Base-by-base conservation (phyloP, 2,113 vertebrate species). In the Genyomyrus donnyi region DNA sequence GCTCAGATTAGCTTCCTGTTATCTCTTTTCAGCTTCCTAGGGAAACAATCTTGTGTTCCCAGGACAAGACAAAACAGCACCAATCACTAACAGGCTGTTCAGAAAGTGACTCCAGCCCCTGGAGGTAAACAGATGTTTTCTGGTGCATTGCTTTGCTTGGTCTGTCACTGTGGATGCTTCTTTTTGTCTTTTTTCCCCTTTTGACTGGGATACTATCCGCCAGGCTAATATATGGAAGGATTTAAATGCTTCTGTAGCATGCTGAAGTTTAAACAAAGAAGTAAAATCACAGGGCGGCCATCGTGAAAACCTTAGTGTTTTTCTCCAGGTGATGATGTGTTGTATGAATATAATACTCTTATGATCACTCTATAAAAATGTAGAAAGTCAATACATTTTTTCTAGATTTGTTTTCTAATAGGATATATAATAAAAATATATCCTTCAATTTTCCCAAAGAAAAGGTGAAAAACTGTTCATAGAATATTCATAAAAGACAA, bases 21-120 rank as follows among this genome's bases (percentile, higher is more conserved):
- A 87, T 87, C 85, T 52, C n/a, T 87, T 52, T 35, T 87, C 49
- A 50, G n/a, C 49, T 52, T 52, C 85, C 85, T 87, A 31, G 49
- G 85, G 27, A 87, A 87, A n/a, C 24, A 87, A 87, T 87, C 49
- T n/a, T 48, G 85, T 87, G 85, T 87, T 87, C 85, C 85, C 85
- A 31, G 49, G 85, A 31, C n/a, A n/a, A 87, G 49, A 87, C 31
- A 19, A 53, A 87, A 87, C 85, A 53, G 45, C 10, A 19, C 24
- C 27, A 87, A 27, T 52, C 85, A 53, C 74, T 80, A 48, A 53
- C 13, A 4, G 48, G 49, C 85, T 53, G 85, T 35, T 50, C 53
- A 53, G 5, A 52, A 27, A n/a, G 24, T 19, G 49, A 49, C 24
- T 15, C 9, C 45, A 24, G 42, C 21, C 83, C 83, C 85, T 31